These are phyloP conservation scores for Aphodius granarius DNA, from an alignment of 2,888 invertebrate species.

Conservation along the genomic window DNA sequence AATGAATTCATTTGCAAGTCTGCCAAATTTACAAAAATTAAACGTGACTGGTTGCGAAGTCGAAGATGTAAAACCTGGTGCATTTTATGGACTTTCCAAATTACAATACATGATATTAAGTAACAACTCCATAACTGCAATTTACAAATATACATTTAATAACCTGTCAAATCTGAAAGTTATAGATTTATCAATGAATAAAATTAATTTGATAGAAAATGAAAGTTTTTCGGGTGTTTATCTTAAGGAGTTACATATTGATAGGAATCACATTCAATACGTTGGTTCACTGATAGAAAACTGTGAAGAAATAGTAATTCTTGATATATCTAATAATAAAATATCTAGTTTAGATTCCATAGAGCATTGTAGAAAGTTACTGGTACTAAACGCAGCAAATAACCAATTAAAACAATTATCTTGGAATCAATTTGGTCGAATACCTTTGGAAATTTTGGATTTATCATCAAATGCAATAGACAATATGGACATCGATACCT, in stretches of 20 bases:
- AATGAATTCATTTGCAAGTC: too few species aligned
- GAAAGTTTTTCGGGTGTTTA: not conserved
- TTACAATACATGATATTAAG: not conserved
- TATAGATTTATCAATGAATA: constrained; percentile 5
- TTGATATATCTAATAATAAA: constrained; percentile 15
- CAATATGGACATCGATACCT: not conserved
- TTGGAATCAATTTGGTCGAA: not conserved
- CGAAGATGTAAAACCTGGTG: not conserved
- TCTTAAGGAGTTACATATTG: not conserved
- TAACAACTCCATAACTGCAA: not conserved
- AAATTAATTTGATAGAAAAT: constrained; percentile 5
- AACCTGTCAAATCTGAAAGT: not conserved
- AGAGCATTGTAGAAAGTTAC: not conserved
- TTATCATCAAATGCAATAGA: constrained; percentile 1
- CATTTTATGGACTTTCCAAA: not conserved
- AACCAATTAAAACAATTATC: not conserved
- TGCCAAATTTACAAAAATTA: not conserved
- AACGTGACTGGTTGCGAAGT: not conserved
- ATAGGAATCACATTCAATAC: constrained; percentile 1
- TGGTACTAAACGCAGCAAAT: not conserved
- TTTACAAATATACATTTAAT: constrained; percentile 4
- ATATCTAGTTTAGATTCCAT: constrained; percentile 4
- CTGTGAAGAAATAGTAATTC: not conserved
- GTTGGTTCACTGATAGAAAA: not conserved
- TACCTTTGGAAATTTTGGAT: not conserved